Base-by-base conservation (phyloP, 1,140 invertebrate species). In the Neotoxoptera formosana region DNA sequence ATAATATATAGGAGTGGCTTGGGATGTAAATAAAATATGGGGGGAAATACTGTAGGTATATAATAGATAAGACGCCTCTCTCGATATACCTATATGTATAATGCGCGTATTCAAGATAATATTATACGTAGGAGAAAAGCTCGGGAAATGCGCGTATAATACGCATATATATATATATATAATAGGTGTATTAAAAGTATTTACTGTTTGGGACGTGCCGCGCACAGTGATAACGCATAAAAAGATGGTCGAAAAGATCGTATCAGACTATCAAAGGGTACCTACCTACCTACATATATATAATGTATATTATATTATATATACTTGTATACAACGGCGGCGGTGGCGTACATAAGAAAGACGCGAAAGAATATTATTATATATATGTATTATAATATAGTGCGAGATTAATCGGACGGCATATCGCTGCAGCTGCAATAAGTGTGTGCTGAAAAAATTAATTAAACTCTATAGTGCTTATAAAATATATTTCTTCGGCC, bases 171-270 rank as follows among this genome's bases (percentile, higher is more conserved):
- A 53, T 53, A 53, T 53, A 51, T 51, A 51, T 51, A 53, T 53
- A 53, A 20, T 9, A 48, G 14, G 47, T 8, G 60, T 34, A 76
- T 76, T 34, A 76, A 76, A 76, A 17, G 60, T 76, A 76, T 76
- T 76, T 76, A 76, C 60, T 76, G n/a, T 76, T 76, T 76, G n/a
- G n/a, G 6, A 76, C n/a, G 60, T 76, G 60, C 17, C n/a, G 6
- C 11, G 30, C 11, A 76, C n/a, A 76, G n/a, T 76, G 60, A 76
- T 53, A 53, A 53, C 51, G 41, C 41, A 53, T 53, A 76, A 76
- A 76, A 76, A 76, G 60, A 76, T 76, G 60, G 60, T 76, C 60
- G n/a, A 76, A 76, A 76, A 76, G 60, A 76, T 76, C n/a, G 30
- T 76, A 76, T 76, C 60, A n/a, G 14, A 76, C 30, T 76, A 67